phyloP scores from a whole-genome alignment of 1,140 invertebrate genomes.

The Manduca sexta region DNA sequence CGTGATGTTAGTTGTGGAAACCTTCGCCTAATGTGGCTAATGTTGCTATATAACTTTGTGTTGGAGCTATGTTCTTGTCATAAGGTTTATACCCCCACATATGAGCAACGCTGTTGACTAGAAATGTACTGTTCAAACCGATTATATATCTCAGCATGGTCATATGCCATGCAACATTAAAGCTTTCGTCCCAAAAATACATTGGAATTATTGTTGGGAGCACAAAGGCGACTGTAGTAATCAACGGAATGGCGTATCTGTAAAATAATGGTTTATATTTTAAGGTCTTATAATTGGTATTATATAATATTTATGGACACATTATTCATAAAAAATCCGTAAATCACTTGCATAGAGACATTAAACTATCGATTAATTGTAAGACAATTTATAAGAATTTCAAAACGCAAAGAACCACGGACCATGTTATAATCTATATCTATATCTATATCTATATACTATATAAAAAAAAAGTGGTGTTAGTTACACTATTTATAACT shows the following conservation, averaged over 20 bases:
- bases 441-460: no score
- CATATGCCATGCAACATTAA: slow-evolving; percentile 84
- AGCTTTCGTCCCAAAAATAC: slow-evolving; percentile 86
- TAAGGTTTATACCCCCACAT: slow-evolving; percentile 77
- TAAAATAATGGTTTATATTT: slow-evolving; percentile 1
- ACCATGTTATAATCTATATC: no score
- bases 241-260: slow-evolving; percentile 21
- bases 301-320: no score
- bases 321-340: no score
- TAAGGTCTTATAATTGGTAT: no score
- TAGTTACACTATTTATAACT: no score
- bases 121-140: slow-evolving; percentile 82
- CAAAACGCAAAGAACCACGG: no score
- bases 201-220: slow-evolving; percentile 87
- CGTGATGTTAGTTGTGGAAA: slow-evolving; percentile 95
- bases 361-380: no score
- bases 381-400: no score
- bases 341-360: no score
- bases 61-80: slow-evolving; percentile 66
- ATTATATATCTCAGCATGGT: slow-evolving; percentile 81
- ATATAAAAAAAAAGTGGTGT: no score
- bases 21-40: slow-evolving; percentile 65
- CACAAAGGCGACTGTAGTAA: slow-evolving; percentile 79
- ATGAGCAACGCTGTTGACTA: slow-evolving; percentile 84
- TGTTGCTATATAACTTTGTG: slow-evolving; percentile 13